Evolutionary conservation across 2,797 vertebrate species (phyloP).

Genomic region (Eulemur rubriventer): DNA sequence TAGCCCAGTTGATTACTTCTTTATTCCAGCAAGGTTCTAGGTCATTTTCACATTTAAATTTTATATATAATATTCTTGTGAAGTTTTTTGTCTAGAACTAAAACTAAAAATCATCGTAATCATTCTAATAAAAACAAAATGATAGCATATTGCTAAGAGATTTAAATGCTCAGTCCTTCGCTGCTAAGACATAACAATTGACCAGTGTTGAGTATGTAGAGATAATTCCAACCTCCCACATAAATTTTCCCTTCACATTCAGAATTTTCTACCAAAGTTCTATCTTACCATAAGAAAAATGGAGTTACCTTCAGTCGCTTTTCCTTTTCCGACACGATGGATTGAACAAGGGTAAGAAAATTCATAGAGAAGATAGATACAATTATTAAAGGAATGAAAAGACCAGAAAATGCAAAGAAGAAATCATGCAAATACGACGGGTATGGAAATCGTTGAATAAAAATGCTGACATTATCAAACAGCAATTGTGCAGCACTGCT

Average conservation of each 20-base stretch:
- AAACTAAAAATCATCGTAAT: background rate
- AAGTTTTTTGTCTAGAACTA: background rate
- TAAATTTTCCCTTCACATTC: background rate
- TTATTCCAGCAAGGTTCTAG: background rate
- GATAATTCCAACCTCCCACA: background rate
- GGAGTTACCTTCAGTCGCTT: slow-evolving; percentile 92
- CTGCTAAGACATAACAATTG: background rate
- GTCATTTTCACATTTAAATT: slow-evolving; percentile 18
- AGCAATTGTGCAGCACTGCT: slow-evolving; percentile 74
- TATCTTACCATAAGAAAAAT: slow-evolving; percentile 27
- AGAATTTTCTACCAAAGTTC: background rate
- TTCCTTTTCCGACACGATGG: slow-evolving; percentile 96
- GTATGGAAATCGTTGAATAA: slow-evolving; percentile 92
- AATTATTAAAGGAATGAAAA: slow-evolving; percentile 93
- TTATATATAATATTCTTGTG: background rate
- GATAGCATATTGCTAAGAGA: background rate
- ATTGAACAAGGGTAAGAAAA: slow-evolving; percentile 92
- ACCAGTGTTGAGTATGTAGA: background rate
- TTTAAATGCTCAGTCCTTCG: background rate
- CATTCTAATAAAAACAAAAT: slow-evolving; percentile 18
- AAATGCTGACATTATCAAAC: slow-evolving; percentile 83
- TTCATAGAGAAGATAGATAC: slow-evolving; percentile 97
- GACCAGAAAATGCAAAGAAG: slow-evolving; percentile 93
- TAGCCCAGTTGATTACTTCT: background rate
- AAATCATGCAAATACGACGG: slow-evolving; percentile 90